These are phyloP conservation scores for Leistus spinibarbis DNA, from an alignment of 2,888 invertebrate species.

Conservation along the genomic window DNA sequence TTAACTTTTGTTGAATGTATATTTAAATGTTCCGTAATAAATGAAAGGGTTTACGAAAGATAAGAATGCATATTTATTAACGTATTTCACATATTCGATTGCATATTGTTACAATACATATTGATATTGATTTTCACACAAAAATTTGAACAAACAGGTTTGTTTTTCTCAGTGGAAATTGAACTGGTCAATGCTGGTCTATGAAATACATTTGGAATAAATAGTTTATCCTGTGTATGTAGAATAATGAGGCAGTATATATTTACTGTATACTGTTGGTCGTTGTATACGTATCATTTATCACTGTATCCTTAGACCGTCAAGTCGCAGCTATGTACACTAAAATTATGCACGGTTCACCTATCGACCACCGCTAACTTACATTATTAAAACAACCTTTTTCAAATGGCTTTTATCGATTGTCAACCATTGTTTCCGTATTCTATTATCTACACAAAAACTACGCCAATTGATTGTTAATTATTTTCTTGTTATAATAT, in stretches of 20 bases:
- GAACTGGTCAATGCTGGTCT: no score
- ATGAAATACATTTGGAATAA: no score
- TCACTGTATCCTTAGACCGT: constrained; percentile 13
- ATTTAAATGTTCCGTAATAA: background rate
- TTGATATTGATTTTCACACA: no score
- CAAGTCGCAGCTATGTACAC: background rate
- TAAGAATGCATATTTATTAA: no score
- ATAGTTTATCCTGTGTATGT: no score
- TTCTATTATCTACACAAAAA: background rate
- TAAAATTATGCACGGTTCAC: constrained; percentile 5
- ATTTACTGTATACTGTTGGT: background rate
- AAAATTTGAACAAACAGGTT: no score
- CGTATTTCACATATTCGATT: no score
- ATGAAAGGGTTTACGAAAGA: background rate
- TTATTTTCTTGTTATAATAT: background rate
- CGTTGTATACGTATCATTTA: background rate
- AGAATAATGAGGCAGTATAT: no score
- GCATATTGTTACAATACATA: no score
- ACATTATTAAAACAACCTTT: constrained; percentile 19
- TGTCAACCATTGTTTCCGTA: constrained; percentile 3
- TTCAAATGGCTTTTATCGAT: constrained; percentile 14
- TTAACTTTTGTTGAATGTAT: background rate
- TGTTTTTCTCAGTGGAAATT: no score
- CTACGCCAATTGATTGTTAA: background rate
- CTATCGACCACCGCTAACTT: constrained; percentile 3